A percentile compares a stretch with the other conserved stretches of the same genome.
phyloP scores from a whole-genome alignment of 2,113 vertebrate genomes.

The Motacilla alba region DNA sequence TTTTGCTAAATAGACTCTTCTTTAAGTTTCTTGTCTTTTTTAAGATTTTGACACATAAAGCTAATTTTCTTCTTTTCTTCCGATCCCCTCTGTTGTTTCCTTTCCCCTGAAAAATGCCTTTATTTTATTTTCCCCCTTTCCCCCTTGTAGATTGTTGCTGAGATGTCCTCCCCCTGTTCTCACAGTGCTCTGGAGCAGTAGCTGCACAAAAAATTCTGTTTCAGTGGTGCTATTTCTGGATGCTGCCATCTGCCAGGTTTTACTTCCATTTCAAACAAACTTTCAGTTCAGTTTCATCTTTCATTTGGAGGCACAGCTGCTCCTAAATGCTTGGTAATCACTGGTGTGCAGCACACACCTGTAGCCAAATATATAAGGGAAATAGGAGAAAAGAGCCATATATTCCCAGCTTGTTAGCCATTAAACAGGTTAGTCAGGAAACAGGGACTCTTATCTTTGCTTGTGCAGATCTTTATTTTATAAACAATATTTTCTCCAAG shows the following conservation, averaged over 20 bases:
- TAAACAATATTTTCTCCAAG: conserved; percentile 82
- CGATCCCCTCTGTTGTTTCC: background rate
- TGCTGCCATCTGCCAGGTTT: conserved; percentile 33
- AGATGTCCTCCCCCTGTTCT: background rate
- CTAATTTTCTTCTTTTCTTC: background rate
- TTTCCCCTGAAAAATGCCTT: background rate
- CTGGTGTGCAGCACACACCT: conserved; percentile 24
- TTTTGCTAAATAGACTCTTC: background rate
- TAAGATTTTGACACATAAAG: background rate
- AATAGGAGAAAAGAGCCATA: conserved; percentile 4
- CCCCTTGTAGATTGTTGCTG: background rate
- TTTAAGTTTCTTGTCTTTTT: background rate
- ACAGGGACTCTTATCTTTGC: conserved; percentile 82
- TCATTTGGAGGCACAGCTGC: conserved; percentile 46
- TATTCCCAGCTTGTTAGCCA: conserved; percentile 75
- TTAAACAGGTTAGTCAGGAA: conserved; percentile 79
- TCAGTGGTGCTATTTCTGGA: conserved; percentile 34
- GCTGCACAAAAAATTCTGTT: background rate
- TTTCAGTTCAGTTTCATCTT: conserved; percentile 26
- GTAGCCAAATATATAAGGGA: conserved; percentile 8
- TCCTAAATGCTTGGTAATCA: conserved; percentile 28
- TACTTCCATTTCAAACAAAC: conserved; percentile 45
- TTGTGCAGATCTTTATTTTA: conserved; percentile 88
- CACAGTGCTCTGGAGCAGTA: background rate
- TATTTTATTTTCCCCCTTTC: background rate